Evolutionary conservation across 2,797 vertebrate genomes (phyloP).

Genomic region (Argya squamiceps): DNA sequence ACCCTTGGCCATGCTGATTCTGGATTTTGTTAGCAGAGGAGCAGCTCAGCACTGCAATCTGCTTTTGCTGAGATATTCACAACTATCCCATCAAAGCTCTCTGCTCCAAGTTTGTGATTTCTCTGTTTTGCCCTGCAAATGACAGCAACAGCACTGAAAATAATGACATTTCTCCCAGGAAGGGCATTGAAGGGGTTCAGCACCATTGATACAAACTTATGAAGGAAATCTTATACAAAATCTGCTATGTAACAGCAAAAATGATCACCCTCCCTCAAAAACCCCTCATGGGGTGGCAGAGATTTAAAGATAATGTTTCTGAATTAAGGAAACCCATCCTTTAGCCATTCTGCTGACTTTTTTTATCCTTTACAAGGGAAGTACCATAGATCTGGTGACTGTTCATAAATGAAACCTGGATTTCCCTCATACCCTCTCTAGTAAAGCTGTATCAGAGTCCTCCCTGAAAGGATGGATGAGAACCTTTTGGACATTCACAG

Average conservation of each 20-base stretch:
- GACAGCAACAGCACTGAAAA: not conserved
- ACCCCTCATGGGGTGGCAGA: not conserved
- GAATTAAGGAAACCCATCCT: not conserved
- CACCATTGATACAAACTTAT: not conserved
- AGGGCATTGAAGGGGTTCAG: not conserved
- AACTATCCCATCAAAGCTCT: not conserved
- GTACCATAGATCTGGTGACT: not conserved
- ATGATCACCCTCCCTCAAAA: not conserved
- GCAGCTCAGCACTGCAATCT: not conserved
- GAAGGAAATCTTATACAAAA: not conserved
- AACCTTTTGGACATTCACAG: not conserved
- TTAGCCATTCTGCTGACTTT: not conserved
- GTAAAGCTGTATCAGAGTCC: too few species aligned
- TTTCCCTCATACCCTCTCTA: not conserved
- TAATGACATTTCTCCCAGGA: not conserved
- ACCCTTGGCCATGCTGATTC: constrained; percentile 22
- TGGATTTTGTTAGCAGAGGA: constrained; percentile 18
- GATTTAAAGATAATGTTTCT: not conserved
- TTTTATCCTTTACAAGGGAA: not conserved
- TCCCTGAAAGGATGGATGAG: not conserved
- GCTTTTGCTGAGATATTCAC: constrained; percentile 7
- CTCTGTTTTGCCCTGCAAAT: not conserved
- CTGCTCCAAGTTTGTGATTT: not conserved
- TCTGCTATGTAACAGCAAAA: not conserved
- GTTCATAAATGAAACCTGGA: not conserved